These are phyloP conservation scores for Pongo abelii DNA, from an alignment of 2,113 vertebrate species.

Conservation along the genomic window DNA sequence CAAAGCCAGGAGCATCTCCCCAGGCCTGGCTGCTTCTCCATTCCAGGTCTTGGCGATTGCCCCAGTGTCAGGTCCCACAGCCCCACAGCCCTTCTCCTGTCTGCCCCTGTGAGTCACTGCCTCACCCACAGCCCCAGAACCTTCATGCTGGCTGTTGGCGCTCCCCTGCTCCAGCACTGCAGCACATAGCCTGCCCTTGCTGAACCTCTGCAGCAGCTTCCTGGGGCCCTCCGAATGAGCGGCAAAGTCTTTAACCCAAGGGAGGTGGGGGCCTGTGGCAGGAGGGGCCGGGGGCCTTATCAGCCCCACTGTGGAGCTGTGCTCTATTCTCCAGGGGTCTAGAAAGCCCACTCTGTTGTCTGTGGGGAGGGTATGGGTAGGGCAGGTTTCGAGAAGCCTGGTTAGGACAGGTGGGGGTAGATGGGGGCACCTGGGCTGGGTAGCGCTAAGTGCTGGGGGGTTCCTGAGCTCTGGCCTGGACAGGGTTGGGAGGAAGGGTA, in stretches of 20 bases:
- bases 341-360: neutral
- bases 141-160: neutral
- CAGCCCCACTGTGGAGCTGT: neutral
- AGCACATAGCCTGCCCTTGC: neutral
- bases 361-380: neutral
- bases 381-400: neutral
- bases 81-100: neutral
- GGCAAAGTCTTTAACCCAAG: too few species aligned
- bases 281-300: neutral
- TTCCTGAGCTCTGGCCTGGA: neutral
- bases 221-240: neutral
- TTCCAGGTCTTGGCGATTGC: neutral
- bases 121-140: rapidly evolving
- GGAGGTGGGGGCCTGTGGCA: neutral
- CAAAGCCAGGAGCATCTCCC: neutral
- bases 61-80: rapidly evolving
- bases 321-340: neutral
- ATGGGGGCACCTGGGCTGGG: neutral
- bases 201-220: neutral
- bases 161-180: neutral
- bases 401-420: neutral
- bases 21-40: neutral
- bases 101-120: rapidly evolving
- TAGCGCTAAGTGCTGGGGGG: neutral
- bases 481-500: rapidly evolving